Percentiles rank a stretch among this genome's conserved stretches.
Evolutionary conservation across 2,888 invertebrate species (phyloP).

Genomic region (Conomelus anceps): DNA sequence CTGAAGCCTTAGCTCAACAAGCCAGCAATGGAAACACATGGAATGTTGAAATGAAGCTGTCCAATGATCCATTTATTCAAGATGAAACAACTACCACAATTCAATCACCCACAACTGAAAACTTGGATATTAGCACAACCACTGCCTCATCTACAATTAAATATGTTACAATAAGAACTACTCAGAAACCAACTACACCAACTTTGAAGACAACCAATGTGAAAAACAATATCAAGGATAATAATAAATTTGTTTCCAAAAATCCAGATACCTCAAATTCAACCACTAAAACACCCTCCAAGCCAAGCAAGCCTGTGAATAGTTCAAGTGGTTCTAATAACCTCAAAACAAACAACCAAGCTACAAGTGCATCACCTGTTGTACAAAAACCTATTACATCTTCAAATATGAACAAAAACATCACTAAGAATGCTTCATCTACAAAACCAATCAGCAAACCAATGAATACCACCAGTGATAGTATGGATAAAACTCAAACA

Average conservation of each 20-base stretch:
- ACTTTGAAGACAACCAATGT: not conserved
- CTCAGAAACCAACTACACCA: not conserved
- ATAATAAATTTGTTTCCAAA: not conserved
- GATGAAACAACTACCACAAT: conserved; percentile 6
- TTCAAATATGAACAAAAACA: too few species aligned
- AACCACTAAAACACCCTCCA: conserved; percentile 8
- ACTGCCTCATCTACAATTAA: not conserved
- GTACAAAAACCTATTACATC: not conserved
- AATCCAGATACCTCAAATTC: not conserved
- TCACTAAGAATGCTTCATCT: not conserved
- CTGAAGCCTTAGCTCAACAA: not conserved
- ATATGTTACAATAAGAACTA: not conserved
- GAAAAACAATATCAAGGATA: not conserved
- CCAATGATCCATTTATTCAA: not conserved
- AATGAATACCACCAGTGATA: too few species aligned
- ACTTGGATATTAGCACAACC: not conserved
- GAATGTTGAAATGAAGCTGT: conserved; percentile 11
- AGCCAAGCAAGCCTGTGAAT: not conserved
- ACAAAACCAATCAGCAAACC: not conserved
- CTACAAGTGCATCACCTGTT: not conserved
- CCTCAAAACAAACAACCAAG: conserved; percentile 34
- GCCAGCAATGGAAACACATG: not conserved
- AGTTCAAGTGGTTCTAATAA: conserved; percentile 17
- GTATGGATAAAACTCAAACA: not conserved
- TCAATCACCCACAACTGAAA: not conserved